Conservation (phyloP, 1,140 invertebrate genomes). For the Drosophila repleta region DNA sequence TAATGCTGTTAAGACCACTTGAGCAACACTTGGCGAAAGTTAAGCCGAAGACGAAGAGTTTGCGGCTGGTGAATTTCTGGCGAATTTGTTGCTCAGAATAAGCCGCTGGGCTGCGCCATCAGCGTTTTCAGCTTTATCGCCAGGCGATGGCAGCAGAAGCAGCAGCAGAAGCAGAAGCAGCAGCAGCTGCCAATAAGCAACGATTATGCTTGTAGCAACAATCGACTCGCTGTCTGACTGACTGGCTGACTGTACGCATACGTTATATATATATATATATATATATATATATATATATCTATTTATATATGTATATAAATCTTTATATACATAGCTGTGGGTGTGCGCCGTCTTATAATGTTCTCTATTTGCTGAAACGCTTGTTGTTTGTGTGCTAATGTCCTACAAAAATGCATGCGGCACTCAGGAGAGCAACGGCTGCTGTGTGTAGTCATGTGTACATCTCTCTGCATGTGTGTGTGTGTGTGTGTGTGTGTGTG, state of each 20-base stretch:
- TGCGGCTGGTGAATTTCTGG: not conserved
- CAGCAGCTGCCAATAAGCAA: slow-evolving; percentile 77
- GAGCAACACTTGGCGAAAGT: not conserved
- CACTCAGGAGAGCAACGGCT: slow-evolving; percentile 64
- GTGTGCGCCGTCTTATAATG: slow-evolving; percentile 47
- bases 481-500: slow-evolving; percentile 28
- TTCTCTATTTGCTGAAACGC: slow-evolving; percentile 47
- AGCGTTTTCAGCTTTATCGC: slow-evolving; percentile 71
- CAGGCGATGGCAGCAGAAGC: slow-evolving; percentile 46
- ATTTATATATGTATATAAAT: not conserved
- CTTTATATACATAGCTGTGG: not conserved
- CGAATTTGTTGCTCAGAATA: not conserved
- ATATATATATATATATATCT: not conserved
- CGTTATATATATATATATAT: slow-evolving; percentile 4
- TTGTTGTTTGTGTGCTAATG: slow-evolving; percentile 60
- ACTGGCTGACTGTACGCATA: slow-evolving; percentile 14
- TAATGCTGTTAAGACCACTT: too few relatives aligned
- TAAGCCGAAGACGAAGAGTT: not conserved
- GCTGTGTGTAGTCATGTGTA: slow-evolving; percentile 23
- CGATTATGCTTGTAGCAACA: slow-evolving; percentile 78
- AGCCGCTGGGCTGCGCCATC: slow-evolving; percentile 52
- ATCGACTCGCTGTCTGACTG: slow-evolving; percentile 49
- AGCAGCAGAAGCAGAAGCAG: too few relatives aligned
- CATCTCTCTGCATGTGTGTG: slow-evolving; percentile 15
- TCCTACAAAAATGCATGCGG: slow-evolving; percentile 71